Percentiles rank a stretch among this genome's conserved stretches.
These are phyloP conservation scores for Drosophila fuyamai DNA, from an alignment of 1,140 invertebrate genomes.

Conservation along the genomic window DNA sequence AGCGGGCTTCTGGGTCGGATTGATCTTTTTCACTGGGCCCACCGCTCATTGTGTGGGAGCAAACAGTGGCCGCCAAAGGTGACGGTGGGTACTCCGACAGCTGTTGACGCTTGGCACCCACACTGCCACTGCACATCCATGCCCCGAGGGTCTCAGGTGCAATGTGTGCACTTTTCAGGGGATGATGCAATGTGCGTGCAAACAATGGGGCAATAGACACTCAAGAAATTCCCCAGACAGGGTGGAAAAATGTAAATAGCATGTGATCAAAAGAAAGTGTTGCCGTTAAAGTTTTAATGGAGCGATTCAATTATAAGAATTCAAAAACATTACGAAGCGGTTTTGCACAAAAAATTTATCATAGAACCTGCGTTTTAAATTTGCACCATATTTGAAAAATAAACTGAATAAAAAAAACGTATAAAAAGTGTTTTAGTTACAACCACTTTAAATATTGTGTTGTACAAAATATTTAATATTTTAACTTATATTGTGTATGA, in stretches of 20 bases:
- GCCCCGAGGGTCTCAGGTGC: slow-evolving; percentile 29
- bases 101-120: slow-evolving; percentile 50
- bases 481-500: too few relatives aligned
- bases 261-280: too few relatives aligned
- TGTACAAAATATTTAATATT: too few relatives aligned
- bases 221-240: not conserved
- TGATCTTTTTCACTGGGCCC: slow-evolving; percentile 27
- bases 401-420: too few relatives aligned
- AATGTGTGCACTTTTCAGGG: slow-evolving; percentile 1
- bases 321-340: too few relatives aligned
- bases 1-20: slow-evolving; percentile 26
- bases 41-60: slow-evolving; percentile 13
- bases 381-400: too few relatives aligned
- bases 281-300: too few relatives aligned
- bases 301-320: too few relatives aligned
- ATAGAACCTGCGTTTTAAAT: too few relatives aligned
- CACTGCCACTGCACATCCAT: slow-evolving; percentile 6
- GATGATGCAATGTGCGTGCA: not conserved
- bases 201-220: not conserved
- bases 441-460: too few relatives aligned
- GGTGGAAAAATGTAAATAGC: not conserved
- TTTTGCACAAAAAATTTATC: too few relatives aligned
- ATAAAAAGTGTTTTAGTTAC: too few relatives aligned
- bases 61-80: slow-evolving; percentile 15
- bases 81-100: not conserved